These are phyloP conservation scores for Notarius lentiginosus DNA, from an alignment of 2,113 vertebrate species.

Conservation along the genomic window DNA sequence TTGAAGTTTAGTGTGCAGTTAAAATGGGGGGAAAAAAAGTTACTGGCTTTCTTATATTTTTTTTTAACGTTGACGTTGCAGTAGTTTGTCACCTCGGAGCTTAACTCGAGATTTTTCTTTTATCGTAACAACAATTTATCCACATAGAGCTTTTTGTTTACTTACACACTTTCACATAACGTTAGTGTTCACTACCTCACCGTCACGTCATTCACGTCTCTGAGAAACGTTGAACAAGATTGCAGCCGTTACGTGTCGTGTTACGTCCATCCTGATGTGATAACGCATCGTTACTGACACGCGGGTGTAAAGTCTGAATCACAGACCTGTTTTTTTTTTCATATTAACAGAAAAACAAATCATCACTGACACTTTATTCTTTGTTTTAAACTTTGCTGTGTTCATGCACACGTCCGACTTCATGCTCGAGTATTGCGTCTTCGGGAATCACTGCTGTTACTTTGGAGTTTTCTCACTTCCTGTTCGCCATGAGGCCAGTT, in stretches of 20 bases:
- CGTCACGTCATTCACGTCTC: not conserved
- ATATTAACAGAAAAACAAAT: too few species aligned
- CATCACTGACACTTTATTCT: not conserved
- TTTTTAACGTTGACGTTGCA: not conserved
- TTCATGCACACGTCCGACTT: not conserved
- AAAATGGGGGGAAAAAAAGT: not conserved
- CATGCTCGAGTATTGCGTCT: not conserved
- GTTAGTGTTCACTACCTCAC: not conserved
- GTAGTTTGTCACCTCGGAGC: not conserved
- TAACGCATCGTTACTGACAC: not conserved
- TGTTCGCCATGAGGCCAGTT: not conserved
- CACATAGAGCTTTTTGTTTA: not conserved
- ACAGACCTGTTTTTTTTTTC: not conserved
- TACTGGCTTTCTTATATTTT: not conserved
- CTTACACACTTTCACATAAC: not conserved
- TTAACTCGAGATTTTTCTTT: not conserved
- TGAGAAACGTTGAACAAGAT: not conserved
- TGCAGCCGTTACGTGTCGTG: not conserved
- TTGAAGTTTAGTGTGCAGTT: not conserved
- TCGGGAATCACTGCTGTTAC: not conserved
- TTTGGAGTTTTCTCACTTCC: not conserved
- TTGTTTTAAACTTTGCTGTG: not conserved
- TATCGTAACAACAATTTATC: not conserved
- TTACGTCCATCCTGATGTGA: not conserved
- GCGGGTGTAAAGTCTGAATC: not conserved